A percentile compares a stretch with the other conserved stretches of the same genome.
Evolutionary conservation across 2,888 invertebrate species (phyloP).

Genomic region (Gymnocheta viridis): DNA sequence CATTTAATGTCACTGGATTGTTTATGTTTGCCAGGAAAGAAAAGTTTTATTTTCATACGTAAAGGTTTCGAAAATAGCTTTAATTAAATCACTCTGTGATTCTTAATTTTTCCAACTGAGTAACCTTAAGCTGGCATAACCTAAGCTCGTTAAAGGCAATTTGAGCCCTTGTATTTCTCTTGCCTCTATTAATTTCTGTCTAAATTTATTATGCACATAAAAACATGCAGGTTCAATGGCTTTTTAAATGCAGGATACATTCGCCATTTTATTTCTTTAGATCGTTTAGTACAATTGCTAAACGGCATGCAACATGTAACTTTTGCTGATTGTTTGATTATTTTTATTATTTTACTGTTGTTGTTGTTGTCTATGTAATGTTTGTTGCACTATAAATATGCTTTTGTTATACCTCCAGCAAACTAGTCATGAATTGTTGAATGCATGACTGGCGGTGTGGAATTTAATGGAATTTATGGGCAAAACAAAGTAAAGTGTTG

Average conservation of each 20-base stretch:
- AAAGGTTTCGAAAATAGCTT: no score
- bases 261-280: constrained; percentile 19
- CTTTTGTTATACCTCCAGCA: constrained; percentile 10
- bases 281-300: constrained; percentile 34
- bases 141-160: background rate
- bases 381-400: background rate
- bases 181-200: background rate
- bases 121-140: background rate
- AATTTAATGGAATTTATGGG: constrained; percentile 48
- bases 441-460: constrained; percentile 45
- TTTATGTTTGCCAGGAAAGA: no score
- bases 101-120: no score
- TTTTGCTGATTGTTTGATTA: constrained; percentile 38
- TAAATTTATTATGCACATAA: background rate
- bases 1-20: no score
- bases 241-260: constrained; percentile 18
- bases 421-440: constrained; percentile 52
- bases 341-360: constrained; percentile 16
- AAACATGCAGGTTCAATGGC: constrained; percentile 25
- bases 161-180: background rate
- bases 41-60: no score
- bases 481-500: constrained; percentile 46
- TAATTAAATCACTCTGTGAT: no score
- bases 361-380: background rate
- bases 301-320: constrained; percentile 40